Conservation (phyloP, 1,140 invertebrate species). For the Heliconius nattereri region DNA sequence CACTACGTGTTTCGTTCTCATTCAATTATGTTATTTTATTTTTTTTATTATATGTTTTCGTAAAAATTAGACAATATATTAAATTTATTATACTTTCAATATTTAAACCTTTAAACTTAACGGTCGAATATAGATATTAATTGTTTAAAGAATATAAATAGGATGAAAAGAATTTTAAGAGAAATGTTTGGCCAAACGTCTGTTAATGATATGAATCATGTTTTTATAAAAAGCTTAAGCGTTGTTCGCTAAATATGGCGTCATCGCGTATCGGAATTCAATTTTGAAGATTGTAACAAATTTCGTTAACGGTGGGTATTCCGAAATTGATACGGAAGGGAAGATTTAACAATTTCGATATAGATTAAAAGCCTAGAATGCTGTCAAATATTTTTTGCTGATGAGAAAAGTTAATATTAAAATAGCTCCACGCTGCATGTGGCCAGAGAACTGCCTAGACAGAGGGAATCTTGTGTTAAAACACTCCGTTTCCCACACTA, state of each 20-base stretch:
- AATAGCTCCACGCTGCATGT: no score
- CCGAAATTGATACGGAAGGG: slow-evolving; percentile 16
- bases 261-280: slow-evolving; percentile 18
- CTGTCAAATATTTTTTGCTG: not conserved
- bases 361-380: not conserved
- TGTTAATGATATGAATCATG: slow-evolving; percentile 30
- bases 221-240: slow-evolving; percentile 28
- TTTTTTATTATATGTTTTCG: no score
- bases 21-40: no score
- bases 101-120: not conserved
- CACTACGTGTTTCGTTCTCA: no score
- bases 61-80: no score
- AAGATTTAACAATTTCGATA: slow-evolving; percentile 9
- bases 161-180: slow-evolving; percentile 36
- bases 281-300: slow-evolving; percentile 34
- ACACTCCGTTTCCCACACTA: no score
- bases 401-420: no score
- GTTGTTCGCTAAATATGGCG: slow-evolving; percentile 33
- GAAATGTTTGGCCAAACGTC: slow-evolving; percentile 25
- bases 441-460: no score
- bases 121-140: not conserved
- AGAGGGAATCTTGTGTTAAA: no score
- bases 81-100: not conserved
- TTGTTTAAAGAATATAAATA: slow-evolving; percentile 35
- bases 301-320: slow-evolving; percentile 23